Base-by-base conservation (phyloP, 64 coral and sea anemone genomes). In the Acropora yongei region DNA sequence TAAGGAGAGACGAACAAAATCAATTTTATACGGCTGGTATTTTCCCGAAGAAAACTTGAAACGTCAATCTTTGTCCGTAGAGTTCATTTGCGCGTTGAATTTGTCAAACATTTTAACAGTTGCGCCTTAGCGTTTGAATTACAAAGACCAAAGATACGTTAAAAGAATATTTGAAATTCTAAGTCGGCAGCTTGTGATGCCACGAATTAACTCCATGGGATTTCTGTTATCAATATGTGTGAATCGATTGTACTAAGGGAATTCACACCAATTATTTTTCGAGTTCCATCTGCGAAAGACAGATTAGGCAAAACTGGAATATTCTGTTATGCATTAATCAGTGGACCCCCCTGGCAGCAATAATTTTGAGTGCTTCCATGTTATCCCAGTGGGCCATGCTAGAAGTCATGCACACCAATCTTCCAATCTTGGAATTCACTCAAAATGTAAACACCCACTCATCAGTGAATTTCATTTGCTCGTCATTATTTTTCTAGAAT, bases 161-260 rank as follows among this genome's bases (percentile, higher is more conserved):
- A 46, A 77, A 18, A 78, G 10, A 78, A 78, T 78, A 16, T 47
- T 78, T 78, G 5, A n/a, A 78, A 78, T 78, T 78, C 46, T 18
- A 6, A 47, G 9, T 78, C 44, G 44, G 13, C 43, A 13, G 1
- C 1, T 48, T 41, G 14, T 78, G 12, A 50, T 78, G 41, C 12
- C 4, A 75, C 41, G 44, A 40, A 75, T 44, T 75, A 8, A 75
- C 41, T 40, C 4, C 6, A 30, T 30, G 2, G 30, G 18, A 74
- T 75, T 44, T 7, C 41, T 42, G 44, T 18, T 78, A 18, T 18
- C 6, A 12, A 63, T 63, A 8, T 63, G 10, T 63, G 6, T 13
- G 16, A 63, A 10, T 2, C 60, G 16, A 14, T 63, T 63, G 60
- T 14, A 3, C 16, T 11, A 63, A 63, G 16, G 2, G 60, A 63